Evolutionary conservation across 2,888 invertebrate species (phyloP), one percentile per base, ranked within the genome.

Genomic region (Polydesmus complanatus): DNA sequence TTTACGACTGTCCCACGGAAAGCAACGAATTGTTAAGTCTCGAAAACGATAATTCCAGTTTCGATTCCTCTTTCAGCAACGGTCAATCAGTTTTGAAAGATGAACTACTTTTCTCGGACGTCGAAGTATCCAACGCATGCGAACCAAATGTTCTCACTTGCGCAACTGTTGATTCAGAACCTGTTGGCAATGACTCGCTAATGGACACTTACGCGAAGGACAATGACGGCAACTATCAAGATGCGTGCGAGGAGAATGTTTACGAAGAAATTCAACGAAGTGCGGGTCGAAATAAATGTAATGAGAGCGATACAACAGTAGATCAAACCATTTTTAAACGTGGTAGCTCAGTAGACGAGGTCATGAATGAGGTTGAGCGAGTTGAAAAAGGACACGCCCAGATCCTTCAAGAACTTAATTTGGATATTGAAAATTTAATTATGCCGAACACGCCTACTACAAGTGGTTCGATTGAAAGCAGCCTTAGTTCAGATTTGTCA

Each of bases 391-490:
- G 86, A 61, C 90, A 91, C 75, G 83, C 84, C 68, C 79, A 86
- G 70, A 86, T 89, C 67, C 79, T 91, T 65, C 89, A 88, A 53
- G 88, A 91, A 74, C 77, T 91, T 63, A 90, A 90, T 78, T 80
- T 91, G 63, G 86, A 89, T 68, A 86, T 87, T 53, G 90, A 91
- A 76, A 89, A 88, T 54, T 89, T 91, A 88, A 75, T 91, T 66
- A 91, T 90, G 90, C 90, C 89, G 21, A 62, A 52, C 22, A 65
- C 61, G 56, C 58, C 53, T 21, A 47, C 53, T 37, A 37, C 37
- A 8, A 37, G 14, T 37, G 14, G 8, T 5, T 37, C 37, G 5
- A 37, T 8, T 37, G 14, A 5, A 8, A 8, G 8, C 14, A 8
- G 8, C 14, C 5, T 5, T 37, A 8, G 8, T 37, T 5, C 52